These are phyloP conservation scores for Hirtodrosophila alboralis DNA, from an alignment of 2,888 invertebrate species.

Conservation along the genomic window DNA sequence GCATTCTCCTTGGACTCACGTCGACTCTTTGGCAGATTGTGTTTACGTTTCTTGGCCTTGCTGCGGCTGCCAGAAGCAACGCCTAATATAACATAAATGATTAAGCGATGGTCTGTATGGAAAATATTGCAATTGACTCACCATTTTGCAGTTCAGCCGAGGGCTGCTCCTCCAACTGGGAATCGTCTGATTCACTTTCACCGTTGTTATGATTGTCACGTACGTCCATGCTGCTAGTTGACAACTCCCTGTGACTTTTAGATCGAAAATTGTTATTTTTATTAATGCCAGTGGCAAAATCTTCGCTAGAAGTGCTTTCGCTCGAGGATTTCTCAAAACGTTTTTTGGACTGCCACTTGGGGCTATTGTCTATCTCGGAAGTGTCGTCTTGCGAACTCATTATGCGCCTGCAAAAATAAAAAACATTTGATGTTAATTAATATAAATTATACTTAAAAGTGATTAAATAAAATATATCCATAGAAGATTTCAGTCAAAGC, in stretches of 20 bases:
- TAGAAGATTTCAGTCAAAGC: no score
- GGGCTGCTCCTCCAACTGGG: neutral
- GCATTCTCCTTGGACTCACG: slow-evolving; percentile 30
- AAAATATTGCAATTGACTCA: neutral
- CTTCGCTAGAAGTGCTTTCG: slow-evolving; percentile 4
- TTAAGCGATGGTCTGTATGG: no score
- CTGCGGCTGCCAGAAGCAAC: slow-evolving; percentile 7
- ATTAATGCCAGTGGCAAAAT: neutral
- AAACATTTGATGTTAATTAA: no score
- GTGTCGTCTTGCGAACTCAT: slow-evolving; percentile 24
- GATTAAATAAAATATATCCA: no score
- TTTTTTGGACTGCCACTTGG: neutral
- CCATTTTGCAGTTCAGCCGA: slow-evolving; percentile 6
- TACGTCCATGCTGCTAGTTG: neutral
- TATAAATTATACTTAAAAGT: no score
- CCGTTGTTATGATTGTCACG: neutral
- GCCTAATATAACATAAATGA: neutral
- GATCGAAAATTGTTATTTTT: neutral
- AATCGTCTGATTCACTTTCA: slow-evolving; percentile 6
- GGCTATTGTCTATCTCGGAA: slow-evolving; percentile 3
- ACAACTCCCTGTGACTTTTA: neutral
- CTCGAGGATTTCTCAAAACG: neutral
- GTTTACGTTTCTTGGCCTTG: slow-evolving; percentile 27
- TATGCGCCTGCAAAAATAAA: slow-evolving; percentile 6
- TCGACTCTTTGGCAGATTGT: slow-evolving; percentile 16